These are phyloP conservation scores for Poeciliopsis prolifica DNA, from an alignment of 2,113 vertebrate species.

Conservation along the genomic window DNA sequence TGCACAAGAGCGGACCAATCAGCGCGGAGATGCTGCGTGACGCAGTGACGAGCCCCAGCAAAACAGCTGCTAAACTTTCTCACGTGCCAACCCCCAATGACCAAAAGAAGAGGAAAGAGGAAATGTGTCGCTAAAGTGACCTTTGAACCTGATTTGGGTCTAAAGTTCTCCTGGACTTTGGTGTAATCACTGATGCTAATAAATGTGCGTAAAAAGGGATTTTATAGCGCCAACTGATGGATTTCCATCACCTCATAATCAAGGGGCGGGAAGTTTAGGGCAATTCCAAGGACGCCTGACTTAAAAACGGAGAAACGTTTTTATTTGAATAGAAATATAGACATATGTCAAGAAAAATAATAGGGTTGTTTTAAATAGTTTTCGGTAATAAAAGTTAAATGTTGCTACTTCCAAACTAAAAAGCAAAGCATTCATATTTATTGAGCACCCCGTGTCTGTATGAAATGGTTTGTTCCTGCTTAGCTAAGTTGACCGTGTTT, in stretches of 20 bases:
- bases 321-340: too few relatives aligned
- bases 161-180: neutral
- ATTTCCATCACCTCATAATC: neutral
- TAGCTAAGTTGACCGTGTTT: too few relatives aligned
- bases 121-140: neutral
- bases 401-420: too few relatives aligned
- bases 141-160: neutral
- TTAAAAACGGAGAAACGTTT: too few relatives aligned
- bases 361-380: too few relatives aligned
- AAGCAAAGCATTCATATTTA: too few relatives aligned
- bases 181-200: neutral
- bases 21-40: constrained; percentile 50
- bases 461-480: too few relatives aligned
- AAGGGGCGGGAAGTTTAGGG: neutral
- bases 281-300: too few relatives aligned
- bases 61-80: constrained; percentile 63
- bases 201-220: neutral
- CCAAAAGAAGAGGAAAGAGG: neutral
- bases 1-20: constrained; percentile 75
- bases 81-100: constrained; percentile 37
- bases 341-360: too few relatives aligned
- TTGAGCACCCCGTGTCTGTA: too few relatives aligned
- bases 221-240: neutral
- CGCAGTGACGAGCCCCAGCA: constrained; percentile 70
- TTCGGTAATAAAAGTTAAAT: too few relatives aligned